phyloP scores from a whole-genome alignment of 2,113 vertebrate genomes.

The Nesoenas mayeri region DNA sequence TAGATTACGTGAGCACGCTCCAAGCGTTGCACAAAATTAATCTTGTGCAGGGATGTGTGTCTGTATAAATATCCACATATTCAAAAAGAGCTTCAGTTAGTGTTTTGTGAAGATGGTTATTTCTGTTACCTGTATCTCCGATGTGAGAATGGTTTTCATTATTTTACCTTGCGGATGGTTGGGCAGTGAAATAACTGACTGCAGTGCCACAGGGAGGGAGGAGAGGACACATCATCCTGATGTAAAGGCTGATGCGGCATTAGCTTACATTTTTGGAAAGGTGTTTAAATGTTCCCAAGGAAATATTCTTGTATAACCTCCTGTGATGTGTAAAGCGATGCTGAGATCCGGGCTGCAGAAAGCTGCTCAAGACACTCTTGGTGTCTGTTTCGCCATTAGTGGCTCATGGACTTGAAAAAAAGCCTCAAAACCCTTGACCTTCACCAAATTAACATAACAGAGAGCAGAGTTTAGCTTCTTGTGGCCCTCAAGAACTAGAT shows the following conservation, averaged over 20 bases:
- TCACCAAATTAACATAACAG: neutral
- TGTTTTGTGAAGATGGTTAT: neutral
- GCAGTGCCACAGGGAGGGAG: neutral
- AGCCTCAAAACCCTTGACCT: neutral
- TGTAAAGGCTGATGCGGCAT: neutral
- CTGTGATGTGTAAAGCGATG: fast-evolving
- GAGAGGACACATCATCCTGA: neutral
- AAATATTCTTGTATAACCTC: neutral
- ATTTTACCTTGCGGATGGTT: neutral
- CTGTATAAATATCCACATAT: neutral
- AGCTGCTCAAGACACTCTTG: neutral
- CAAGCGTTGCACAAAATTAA: neutral
- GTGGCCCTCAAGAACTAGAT: neutral
- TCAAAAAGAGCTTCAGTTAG: neutral
- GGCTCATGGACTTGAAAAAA: neutral
- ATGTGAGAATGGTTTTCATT: neutral
- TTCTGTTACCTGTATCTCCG: neutral
- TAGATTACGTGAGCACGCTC: neutral
- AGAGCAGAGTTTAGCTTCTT: neutral
- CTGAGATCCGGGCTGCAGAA: neutral
- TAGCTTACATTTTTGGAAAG: neutral
- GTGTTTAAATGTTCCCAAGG: neutral
- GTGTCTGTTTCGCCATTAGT: neutral
- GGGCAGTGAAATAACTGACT: neutral
- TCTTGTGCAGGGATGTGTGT: neutral